Evolutionary conservation across 92 coral and sea anemone species (phyloP), one percentile per base, ranked within the genome.

Genomic region (Porites evermanni): DNA sequence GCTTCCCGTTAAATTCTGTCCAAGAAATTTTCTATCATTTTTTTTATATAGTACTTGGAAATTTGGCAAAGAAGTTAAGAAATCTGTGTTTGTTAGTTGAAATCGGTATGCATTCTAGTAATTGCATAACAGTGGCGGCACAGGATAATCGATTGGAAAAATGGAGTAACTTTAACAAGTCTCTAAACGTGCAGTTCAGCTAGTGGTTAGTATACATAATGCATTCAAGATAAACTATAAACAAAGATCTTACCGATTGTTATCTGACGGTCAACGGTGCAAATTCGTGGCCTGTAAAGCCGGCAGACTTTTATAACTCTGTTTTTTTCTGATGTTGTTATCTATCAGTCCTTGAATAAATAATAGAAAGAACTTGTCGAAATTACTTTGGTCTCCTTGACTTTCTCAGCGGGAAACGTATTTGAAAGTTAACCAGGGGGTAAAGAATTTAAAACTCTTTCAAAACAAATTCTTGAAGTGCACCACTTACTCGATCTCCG

Each of bases 381-480:
- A 64, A 64, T 64, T 65, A 60, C 82, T 64, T 64, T 78, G 60
- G 72, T 78, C 79, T 32, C 24, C 65, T 78, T 78, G 32, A 78
- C 29, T 64, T 60, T 64, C 82, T 6, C 72, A 78, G 82, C 82
- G 18, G 72, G 82, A 38, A 61, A 64, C 72, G 64, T n/a, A 18
- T 24, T 53, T 17, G 32, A n/a, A 64, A n/a, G 54, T 78, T 18
- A 64, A 65, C 82, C 64, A 21, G 82, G 82, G 67, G 82, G 72
- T 78, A 47, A 78, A 78, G 82, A 78, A 78, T 78, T 78, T 47
- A 20, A 78, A 78, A 78, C 82, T 77, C 80, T 78, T 61, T 78
- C 70, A 78, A 78, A 78, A 63, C 82, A 63, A 64, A 19, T 64
- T 64, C 53, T 9, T 38, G 44, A 64, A 18, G 72, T 38, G 82